Evolutionary conservation across 1,140 invertebrate species (phyloP).

Genomic region (Saccostrea glomerata): DNA sequence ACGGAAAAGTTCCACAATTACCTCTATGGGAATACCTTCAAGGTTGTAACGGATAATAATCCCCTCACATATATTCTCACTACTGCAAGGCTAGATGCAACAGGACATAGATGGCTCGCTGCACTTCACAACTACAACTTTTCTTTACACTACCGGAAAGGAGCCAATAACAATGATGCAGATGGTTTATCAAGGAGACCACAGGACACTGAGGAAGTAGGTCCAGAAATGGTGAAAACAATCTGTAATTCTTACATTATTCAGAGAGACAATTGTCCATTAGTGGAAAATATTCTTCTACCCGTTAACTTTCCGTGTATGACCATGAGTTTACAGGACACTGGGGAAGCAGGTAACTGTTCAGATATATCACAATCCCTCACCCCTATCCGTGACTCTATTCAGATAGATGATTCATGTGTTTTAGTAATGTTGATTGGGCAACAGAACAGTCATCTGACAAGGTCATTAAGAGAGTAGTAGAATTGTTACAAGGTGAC

Average conservation of each 20-base stretch:
- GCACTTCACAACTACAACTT: constrained; percentile 35
- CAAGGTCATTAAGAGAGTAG: too few relatives aligned
- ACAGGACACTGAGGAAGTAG: background rate
- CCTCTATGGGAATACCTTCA: constrained; percentile 37
- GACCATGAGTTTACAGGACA: too few relatives aligned
- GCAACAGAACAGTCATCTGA: too few relatives aligned
- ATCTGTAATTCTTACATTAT: background rate
- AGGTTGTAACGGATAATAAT: constrained; percentile 20
- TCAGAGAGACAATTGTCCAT: background rate
- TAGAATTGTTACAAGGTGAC: too few relatives aligned
- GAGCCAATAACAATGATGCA: too few relatives aligned
- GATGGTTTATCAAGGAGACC: background rate
- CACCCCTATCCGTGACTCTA: too few relatives aligned
- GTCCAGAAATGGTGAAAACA: background rate
- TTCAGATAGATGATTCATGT: too few relatives aligned
- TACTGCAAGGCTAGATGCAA: background rate
- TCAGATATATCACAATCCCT: too few relatives aligned
- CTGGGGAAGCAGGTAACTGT: too few relatives aligned
- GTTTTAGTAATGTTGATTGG: too few relatives aligned
- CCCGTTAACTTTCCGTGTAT: too few relatives aligned
- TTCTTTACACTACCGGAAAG: constrained; percentile 12
- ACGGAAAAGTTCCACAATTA: constrained; percentile 54
- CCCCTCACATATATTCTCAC: constrained; percentile 8
- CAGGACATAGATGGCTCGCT: constrained; percentile 39
- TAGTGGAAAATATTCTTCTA: too few relatives aligned